A percentile compares a stretch with the other conserved stretches of the same genome.
Evolutionary conservation across 2,888 invertebrate genomes (phyloP).

Genomic region (Flexamia atlantica): DNA sequence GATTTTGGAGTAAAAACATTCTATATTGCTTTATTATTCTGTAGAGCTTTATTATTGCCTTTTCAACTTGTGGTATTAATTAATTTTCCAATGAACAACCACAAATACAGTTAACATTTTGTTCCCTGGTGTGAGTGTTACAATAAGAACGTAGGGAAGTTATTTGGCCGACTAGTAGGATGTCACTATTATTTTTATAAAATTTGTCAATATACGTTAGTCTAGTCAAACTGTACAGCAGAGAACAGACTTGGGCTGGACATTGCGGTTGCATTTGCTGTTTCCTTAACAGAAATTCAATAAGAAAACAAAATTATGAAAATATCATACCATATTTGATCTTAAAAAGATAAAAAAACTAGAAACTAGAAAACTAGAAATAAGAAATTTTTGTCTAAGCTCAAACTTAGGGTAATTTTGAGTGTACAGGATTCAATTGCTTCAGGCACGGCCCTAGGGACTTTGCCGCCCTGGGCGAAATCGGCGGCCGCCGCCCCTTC

Average conservation of each 20-base stretch:
- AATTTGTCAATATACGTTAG: conserved; percentile 55
- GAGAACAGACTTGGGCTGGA: background rate
- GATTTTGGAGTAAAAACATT: no score
- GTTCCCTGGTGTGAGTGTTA: background rate
- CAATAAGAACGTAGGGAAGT: background rate
- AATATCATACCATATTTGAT: background rate
- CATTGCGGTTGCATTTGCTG: background rate
- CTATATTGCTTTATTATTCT: no score
- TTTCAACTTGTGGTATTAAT: no score
- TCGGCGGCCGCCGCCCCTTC: no score
- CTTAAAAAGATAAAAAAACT: no score
- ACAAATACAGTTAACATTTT: conserved; percentile 22
- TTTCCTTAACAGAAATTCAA: background rate
- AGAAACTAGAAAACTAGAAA: no score
- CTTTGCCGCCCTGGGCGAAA: no score
- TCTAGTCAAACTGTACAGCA: conserved; percentile 39
- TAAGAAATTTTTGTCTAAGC: no score
- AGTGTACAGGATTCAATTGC: no score
- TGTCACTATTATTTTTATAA: conserved; percentile 53
- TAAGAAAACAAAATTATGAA: background rate
- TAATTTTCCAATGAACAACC: background rate
- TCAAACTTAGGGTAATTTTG: no score
- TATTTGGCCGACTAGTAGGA: conserved; percentile 13
- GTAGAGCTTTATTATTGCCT: no score
- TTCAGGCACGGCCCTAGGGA: no score